phyloP scores from a whole-genome alignment of 2,888 invertebrate species.

The Ommatoiulus sabulosus region DNA sequence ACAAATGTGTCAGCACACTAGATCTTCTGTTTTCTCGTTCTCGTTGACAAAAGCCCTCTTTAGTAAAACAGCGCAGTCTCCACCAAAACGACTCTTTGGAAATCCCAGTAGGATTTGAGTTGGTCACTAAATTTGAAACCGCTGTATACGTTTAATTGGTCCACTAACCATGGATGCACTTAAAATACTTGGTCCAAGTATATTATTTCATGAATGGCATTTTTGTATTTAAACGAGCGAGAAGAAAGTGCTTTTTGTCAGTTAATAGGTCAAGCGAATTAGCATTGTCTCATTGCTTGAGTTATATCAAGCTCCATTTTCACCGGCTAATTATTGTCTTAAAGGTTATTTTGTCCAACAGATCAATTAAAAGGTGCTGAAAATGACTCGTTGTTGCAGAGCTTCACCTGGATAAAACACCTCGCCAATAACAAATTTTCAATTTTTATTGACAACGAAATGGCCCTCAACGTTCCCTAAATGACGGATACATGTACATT shows the following conservation, averaged over 20 bases:
- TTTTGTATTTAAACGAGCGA: not conserved
- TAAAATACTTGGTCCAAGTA: not conserved
- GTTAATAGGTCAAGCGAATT: constrained; percentile 20
- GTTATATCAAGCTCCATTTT: not conserved
- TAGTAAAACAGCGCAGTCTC: not conserved
- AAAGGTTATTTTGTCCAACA: not conserved
- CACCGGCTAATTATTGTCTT: not conserved
- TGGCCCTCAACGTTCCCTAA: too few relatives aligned
- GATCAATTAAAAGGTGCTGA: not conserved
- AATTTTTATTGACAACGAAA: too few relatives aligned
- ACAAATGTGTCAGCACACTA: not conserved
- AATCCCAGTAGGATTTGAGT: not conserved
- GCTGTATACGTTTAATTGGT: not conserved
- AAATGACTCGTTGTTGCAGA: not conserved
- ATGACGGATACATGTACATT: too few relatives aligned
- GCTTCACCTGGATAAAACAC: too few relatives aligned
- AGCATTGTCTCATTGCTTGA: not conserved
- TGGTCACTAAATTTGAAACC: constrained; percentile 11
- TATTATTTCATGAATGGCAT: constrained; percentile 34
- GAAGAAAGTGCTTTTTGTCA: not conserved
- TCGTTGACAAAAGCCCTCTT: not conserved
- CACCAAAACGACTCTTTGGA: not conserved
- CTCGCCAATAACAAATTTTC: too few relatives aligned
- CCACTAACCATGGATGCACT: not conserved
- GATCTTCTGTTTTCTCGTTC: not conserved